Percentiles rank a stretch among this genome's conserved stretches.
Conservation (phyloP, 2,797 vertebrate species). For the Picus viridis region DNA sequence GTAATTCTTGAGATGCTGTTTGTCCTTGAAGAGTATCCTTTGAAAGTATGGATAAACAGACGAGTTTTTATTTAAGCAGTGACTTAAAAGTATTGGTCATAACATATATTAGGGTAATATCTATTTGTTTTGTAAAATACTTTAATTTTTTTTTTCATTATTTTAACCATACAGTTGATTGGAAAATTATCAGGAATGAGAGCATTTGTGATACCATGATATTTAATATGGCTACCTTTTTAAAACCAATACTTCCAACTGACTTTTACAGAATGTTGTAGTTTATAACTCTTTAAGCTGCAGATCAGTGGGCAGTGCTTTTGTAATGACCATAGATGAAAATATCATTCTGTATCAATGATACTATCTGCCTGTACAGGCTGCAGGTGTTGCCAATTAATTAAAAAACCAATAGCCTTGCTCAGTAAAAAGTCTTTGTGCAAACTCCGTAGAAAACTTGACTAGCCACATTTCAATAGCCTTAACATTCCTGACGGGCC, state of each 20-base stretch:
- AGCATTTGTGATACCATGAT: background rate
- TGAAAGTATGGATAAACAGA: constrained; percentile 18
- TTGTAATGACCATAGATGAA: background rate
- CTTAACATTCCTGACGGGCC: background rate
- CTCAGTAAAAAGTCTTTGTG: background rate
- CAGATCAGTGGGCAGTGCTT: background rate
- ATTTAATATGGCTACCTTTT: background rate
- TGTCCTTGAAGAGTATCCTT: constrained; percentile 46
- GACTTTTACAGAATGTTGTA: background rate
- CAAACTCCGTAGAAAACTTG: background rate
- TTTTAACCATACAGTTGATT: background rate
- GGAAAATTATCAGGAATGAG: background rate
- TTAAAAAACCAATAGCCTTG: background rate
- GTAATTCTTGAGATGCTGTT: constrained; percentile 38
- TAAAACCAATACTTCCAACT: background rate
- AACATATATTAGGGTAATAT: background rate
- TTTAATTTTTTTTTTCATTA: background rate
- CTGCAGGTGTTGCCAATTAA: background rate
- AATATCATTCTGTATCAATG: background rate
- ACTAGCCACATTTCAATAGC: background rate
- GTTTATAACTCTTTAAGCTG: background rate
- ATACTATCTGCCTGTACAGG: background rate
- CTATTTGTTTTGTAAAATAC: background rate
- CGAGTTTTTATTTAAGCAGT: background rate
- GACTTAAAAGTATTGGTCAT: background rate